Evolutionary conservation across 2,113 vertebrate genomes (phyloP).

Genomic region (Rhea pennata): DNA sequence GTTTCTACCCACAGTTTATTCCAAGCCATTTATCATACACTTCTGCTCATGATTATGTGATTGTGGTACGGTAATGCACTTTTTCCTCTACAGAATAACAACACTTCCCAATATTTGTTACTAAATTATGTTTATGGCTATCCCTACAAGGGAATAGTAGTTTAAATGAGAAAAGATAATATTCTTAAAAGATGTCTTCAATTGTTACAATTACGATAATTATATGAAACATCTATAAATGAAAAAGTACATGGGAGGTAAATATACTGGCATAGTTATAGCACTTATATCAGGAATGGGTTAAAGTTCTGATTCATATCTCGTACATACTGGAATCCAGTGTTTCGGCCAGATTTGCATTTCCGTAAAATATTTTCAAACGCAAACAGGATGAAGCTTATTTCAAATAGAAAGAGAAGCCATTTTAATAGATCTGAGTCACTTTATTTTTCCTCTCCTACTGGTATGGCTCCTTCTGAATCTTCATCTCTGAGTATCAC

Average conservation of each 20-base stretch:
- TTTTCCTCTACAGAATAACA: neutral
- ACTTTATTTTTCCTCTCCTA: neutral
- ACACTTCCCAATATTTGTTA: neutral
- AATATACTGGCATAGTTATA: neutral
- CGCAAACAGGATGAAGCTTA: neutral
- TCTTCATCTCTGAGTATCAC: neutral
- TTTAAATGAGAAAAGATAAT: neutral
- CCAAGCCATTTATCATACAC: conserved; percentile 17
- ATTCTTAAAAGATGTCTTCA: neutral
- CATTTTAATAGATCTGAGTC: neutral
- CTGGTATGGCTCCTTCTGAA: neutral
- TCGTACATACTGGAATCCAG: neutral
- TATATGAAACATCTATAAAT: neutral
- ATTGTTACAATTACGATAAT: neutral
- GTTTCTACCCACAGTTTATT: conserved; percentile 32
- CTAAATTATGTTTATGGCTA: neutral
- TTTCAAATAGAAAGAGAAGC: neutral
- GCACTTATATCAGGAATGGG: neutral
- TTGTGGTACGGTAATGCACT: neutral
- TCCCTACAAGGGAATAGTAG: accelerated
- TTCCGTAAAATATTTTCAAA: neutral
- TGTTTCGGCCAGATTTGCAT: neutral
- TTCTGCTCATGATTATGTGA: neutral
- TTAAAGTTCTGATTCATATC: neutral
- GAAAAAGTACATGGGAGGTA: neutral